A percentile compares a stretch with the other conserved stretches of the same genome.
phyloP scores from a whole-genome alignment of 2,113 vertebrate genomes.

The Dipodomys stephensi region DNA sequence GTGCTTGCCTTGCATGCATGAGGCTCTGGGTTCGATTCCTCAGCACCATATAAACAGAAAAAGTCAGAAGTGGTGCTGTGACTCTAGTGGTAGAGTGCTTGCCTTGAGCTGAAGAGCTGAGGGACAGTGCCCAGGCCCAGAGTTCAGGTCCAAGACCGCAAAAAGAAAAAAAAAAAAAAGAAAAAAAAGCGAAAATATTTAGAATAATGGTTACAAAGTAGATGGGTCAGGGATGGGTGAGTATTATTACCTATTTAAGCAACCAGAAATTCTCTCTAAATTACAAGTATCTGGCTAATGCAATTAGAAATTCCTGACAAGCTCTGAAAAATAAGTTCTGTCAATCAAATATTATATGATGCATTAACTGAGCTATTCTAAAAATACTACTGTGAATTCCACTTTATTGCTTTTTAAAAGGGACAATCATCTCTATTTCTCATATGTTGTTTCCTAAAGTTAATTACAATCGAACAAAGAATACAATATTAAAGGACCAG shows the following conservation, averaged over 20 bases:
- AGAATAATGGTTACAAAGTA: background rate
- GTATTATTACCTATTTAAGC: conserved; percentile 29
- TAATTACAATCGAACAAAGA: conserved; percentile 20
- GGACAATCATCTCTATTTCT: conserved; percentile 45
- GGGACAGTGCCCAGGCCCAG: background rate
- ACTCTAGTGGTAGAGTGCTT: no score
- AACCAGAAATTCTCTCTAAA: conserved; percentile 50
- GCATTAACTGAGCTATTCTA: conserved; percentile 17
- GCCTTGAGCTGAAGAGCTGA: no score
- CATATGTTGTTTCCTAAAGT: conserved; percentile 23
- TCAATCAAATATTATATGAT: background rate
- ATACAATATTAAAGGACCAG: background rate
- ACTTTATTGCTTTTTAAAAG: conserved; percentile 11
- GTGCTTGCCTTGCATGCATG: no score
- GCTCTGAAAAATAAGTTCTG: conserved; percentile 46
- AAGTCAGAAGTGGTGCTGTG: no score
- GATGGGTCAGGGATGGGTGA: background rate
- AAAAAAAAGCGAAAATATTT: background rate
- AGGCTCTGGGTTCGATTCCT: no score
- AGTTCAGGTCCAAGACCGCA: background rate
- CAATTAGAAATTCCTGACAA: conserved; percentile 37
- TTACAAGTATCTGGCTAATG: background rate
- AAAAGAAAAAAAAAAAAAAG: background rate
- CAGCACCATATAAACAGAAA: no score
- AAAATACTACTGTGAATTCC: conserved; percentile 11